Percentiles rank a stretch among this genome's conserved stretches.
Conservation (phyloP, 2,797 vertebrate species). For the Siniperca obscura region DNA sequence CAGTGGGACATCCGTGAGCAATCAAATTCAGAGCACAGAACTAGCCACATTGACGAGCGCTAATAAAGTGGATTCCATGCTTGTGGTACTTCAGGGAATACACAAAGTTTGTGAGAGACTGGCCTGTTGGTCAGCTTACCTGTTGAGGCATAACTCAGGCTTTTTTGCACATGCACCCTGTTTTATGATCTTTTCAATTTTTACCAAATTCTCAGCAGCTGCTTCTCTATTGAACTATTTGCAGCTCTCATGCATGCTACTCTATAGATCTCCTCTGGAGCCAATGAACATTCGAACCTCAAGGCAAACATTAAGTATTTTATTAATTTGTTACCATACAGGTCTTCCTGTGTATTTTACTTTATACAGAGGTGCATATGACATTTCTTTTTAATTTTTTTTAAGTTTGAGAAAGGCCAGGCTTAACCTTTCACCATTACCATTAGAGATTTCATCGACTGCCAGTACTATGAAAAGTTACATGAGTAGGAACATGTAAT, state of each 20-base stretch:
- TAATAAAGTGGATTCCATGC: conserved; percentile 66
- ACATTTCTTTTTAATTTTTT: neutral
- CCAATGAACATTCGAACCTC: neutral
- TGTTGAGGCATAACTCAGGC: conserved; percentile 51
- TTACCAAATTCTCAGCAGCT: conserved; percentile 28
- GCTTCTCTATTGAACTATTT: conserved; percentile 10
- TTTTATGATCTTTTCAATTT: conserved; percentile 44
- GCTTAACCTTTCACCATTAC: neutral
- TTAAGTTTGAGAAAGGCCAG: neutral
- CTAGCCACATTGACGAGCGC: conserved; percentile 65
- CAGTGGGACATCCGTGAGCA: conserved; percentile 66
- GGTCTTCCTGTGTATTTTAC: neutral
- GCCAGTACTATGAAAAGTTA: neutral
- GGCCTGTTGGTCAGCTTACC: conserved; percentile 59
- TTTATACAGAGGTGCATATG: neutral
- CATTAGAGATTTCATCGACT: neutral
- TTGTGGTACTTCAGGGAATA: conserved; percentile 67
- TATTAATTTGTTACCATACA: neutral
- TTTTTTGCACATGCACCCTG: conserved; percentile 4
- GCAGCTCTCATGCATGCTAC: neutral
- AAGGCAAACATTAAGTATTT: neutral
- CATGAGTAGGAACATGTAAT: neutral
- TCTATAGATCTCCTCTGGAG: neutral
- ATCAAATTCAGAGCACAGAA: conserved; percentile 65
- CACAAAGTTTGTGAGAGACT: conserved; percentile 62